phyloP scores from a whole-genome alignment of 2,113 vertebrate species.

The Alethe castanea region DNA sequence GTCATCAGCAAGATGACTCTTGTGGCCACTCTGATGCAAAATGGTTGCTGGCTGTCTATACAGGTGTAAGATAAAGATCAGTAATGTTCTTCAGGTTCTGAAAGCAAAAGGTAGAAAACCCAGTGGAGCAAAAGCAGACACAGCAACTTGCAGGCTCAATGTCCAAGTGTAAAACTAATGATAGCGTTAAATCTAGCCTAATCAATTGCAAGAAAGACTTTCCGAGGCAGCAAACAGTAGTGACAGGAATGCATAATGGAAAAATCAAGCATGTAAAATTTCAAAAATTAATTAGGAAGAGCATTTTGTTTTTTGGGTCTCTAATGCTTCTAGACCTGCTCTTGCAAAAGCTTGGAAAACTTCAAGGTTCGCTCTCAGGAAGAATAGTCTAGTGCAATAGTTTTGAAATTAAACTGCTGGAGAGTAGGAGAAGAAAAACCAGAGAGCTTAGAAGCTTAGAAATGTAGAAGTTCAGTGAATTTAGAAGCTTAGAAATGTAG shows the following conservation, averaged over 20 bases:
- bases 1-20: not conserved
- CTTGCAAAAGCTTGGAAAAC: not conserved
- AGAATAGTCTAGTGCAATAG: not conserved
- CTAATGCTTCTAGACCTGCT: not conserved
- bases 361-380: not conserved
- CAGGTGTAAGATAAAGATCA: not conserved
- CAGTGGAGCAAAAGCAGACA: not conserved
- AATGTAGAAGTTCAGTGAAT: not conserved
- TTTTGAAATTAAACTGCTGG: not conserved
- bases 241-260: not conserved
- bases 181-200: not conserved
- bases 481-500: not conserved
- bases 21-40: not conserved
- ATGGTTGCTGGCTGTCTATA: not conserved
- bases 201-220: not conserved
- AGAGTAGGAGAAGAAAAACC: not conserved
- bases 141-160: not conserved
- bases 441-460: not conserved
- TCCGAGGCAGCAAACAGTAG: not conserved
- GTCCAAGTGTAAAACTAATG: not conserved
- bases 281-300: not conserved
- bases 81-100: not conserved
- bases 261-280: not conserved
- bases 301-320: not conserved
- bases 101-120: not conserved